Evolutionary conservation across 2,113 vertebrate species (phyloP), one percentile per base, ranked within the genome.

Genomic region (Siniperca chuatsi): DNA sequence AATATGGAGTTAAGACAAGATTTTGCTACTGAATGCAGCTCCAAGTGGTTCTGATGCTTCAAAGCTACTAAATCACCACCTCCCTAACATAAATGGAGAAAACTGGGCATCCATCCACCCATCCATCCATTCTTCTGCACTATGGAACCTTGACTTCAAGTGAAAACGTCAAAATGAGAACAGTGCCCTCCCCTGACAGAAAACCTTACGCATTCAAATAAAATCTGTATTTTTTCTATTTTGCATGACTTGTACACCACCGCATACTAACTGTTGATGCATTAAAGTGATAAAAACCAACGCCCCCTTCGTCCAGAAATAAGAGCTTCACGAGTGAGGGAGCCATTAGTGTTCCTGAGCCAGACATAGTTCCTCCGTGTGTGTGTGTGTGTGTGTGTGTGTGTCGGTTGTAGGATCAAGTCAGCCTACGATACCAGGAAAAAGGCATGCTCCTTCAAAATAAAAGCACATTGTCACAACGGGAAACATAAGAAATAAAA

Each of bases 401-500:
- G n/a, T 20, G 23, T 57, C 7, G 11, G 1, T 25, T 8, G 33
- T 64, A 18, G 21, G 35, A 20, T 74, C 33, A 75, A 60, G 68
- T 6, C 18, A 55, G 11, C 33, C 6, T 6, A 4, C 42, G 0
- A 7, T 4, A 85, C 75, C 73, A 0, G 81, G 46, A 48, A 5
- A 72, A 8, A 20, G 1, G 1, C 18, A 0, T 4, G 0, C 15
- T 37, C 71, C 46, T 89, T 89, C 83, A 88, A 81, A 87, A 85
- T 92, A 87, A 90, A 89, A 37, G 55, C 48, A 52, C 50, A 4
- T 2, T 4, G 0, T 35, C 11, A 35, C 46, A 33, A 75, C 15
- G 21, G 35, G 21, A 4, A 58, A 50, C 18, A 29, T 9, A 50
- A 29, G 33, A 70, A 62, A 48, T 40, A 21, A 50, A 29, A 40